Conservation (phyloP, 2,888 invertebrate species). For the Stegophylla sp. region DNA sequence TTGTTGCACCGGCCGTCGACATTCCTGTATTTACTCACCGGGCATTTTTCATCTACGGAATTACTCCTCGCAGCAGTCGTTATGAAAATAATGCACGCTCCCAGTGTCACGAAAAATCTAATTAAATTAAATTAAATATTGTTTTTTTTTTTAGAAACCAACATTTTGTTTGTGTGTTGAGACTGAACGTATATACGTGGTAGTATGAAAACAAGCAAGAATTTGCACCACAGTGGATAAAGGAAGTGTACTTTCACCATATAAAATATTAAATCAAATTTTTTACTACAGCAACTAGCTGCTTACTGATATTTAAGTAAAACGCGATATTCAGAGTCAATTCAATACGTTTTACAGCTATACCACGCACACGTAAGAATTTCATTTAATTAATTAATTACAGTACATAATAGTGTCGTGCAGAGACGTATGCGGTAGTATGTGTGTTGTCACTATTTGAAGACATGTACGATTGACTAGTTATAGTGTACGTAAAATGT, state of each 20-base stretch:
- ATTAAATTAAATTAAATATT: constrained; percentile 35
- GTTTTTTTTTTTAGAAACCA: constrained; percentile 37
- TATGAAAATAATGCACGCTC: neutral
- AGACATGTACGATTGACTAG: too few relatives aligned
- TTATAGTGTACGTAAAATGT: too few relatives aligned
- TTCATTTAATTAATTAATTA: constrained; percentile 25
- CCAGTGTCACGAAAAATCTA: constrained; percentile 51
- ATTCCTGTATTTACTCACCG: constrained; percentile 82
- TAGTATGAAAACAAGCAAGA: constrained; percentile 5
- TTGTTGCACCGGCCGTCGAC: constrained; percentile 88
- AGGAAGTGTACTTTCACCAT: constrained; percentile 39
- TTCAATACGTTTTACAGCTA: neutral
- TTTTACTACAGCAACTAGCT: constrained; percentile 7
- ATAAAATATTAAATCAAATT: neutral
- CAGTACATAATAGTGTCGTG: neutral
- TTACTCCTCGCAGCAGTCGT: neutral
- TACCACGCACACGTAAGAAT: constrained; percentile 3
- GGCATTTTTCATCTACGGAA: constrained; percentile 67
- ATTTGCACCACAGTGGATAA: neutral
- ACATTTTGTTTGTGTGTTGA: constrained; percentile 23
- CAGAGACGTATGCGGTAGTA: neutral
- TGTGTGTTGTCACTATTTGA: too few relatives aligned
- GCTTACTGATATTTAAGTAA: constrained; percentile 4
- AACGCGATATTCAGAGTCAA: constrained; percentile 13
- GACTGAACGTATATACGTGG: too few relatives aligned